These are phyloP conservation scores for Acanthornis magna DNA, from an alignment of 2,797 vertebrate species.

Conservation along the genomic window DNA sequence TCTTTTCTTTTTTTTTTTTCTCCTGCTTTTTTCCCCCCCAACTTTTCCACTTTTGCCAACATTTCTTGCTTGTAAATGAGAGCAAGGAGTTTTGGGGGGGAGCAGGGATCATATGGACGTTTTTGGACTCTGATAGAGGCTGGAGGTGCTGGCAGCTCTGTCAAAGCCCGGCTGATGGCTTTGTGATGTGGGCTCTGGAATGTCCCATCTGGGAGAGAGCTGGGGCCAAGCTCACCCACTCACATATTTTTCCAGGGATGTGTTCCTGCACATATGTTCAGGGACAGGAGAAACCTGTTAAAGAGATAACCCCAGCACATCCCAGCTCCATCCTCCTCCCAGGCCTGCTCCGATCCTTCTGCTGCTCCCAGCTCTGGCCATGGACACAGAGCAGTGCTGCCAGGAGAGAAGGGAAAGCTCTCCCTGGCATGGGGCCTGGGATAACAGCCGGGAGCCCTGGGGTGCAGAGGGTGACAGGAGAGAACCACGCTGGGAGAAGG, in stretches of 20 bases:
- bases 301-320: not conserved
- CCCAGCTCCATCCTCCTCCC: not conserved
- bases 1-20: not conserved
- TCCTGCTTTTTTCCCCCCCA: not conserved
- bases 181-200: slow-evolving; percentile 51
- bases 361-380: not conserved
- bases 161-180: not conserved
- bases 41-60: not conserved
- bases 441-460: accelerated
- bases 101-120: not conserved
- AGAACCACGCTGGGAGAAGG: not conserved
- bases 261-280: slow-evolving; percentile 34
- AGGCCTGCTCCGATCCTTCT: not conserved
- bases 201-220: slow-evolving; percentile 46
- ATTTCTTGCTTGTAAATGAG: slow-evolving; percentile 5
- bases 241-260: slow-evolving; percentile 43
- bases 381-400: accelerated
- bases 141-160: slow-evolving; percentile 26
- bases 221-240: slow-evolving; percentile 54
- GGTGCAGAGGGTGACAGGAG: not conserved
- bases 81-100: not conserved
- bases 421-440: accelerated
- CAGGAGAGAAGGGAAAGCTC: not conserved
- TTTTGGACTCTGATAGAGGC: slow-evolving; percentile 23
- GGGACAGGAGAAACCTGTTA: slow-evolving; percentile 44